Conservation (phyloP, 2,113 vertebrate genomes). For the Paralichthys olivaceus region DNA sequence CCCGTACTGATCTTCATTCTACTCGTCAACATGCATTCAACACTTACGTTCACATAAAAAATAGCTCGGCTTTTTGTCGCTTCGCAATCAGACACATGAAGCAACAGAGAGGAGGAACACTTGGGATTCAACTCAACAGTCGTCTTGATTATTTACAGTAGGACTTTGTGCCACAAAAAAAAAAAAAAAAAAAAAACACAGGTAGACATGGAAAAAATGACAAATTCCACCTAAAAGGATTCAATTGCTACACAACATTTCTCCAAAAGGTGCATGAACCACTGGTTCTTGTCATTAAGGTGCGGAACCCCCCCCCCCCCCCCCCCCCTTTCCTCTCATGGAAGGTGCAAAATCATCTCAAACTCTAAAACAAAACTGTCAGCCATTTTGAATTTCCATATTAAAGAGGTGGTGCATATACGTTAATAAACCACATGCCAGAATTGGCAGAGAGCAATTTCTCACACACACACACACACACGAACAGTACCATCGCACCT, state of each 20-base stretch:
- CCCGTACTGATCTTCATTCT: conserved; percentile 16
- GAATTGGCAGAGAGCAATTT: conserved; percentile 54
- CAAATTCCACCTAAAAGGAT: conserved; percentile 52
- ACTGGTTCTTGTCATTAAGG: conserved; percentile 82
- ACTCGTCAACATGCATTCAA: conserved; percentile 40
- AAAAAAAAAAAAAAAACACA: conserved; percentile 53
- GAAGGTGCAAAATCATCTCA: conserved; percentile 64
- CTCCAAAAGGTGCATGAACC: conserved; percentile 79
- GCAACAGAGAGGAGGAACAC: conserved; percentile 72
- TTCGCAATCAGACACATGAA: conserved; percentile 48
- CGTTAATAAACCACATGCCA: conserved; percentile 57
- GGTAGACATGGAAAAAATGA: conserved; percentile 36
- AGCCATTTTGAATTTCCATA: conserved; percentile 37
- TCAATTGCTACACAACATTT: conserved; percentile 69
- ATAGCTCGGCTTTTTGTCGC: conserved; percentile 48
- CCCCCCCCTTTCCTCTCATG: conserved; percentile 56
- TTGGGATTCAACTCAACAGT: conserved; percentile 77
- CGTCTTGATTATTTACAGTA: conserved; percentile 77
- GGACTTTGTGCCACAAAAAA: conserved; percentile 51
- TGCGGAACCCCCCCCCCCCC: conserved; percentile 73
- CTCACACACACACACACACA: conserved; percentile 60
- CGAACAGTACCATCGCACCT: conserved; percentile 49
- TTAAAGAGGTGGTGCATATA: conserved; percentile 52
- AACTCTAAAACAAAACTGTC: conserved; percentile 39
- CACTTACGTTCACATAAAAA: conserved; percentile 32